Base-by-base conservation (phyloP, 1,140 invertebrate genomes). In the Vanessa atalanta region DNA sequence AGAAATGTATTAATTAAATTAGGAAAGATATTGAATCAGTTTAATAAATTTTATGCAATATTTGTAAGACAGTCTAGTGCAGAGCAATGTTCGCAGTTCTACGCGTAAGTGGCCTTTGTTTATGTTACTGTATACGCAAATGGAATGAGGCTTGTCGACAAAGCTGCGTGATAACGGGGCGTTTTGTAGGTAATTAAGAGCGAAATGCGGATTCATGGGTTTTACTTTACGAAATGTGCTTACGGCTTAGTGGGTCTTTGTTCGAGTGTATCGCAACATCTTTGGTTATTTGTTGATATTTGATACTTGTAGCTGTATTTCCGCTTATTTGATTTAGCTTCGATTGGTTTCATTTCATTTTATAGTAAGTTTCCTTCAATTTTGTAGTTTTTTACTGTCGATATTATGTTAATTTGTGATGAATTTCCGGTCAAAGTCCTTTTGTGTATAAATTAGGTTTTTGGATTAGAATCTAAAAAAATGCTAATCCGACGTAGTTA, bases 151-250 rank as follows among this genome's bases (percentile, higher is more conserved):
- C 78, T 85, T 79, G 83, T 83, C 79, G 77, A 83, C 82, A 81
- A 73, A 82, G 78, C 81, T 76, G 76, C 73, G 81, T 78, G 83
- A 87, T 90, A 92, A 90, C 87, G 85, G 82, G 84, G 85, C 76
- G 85, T 88, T 90, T 91, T 88, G 90, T 86, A 78, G 82, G 85
- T 88, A 91, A 92, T 92, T 91, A 91, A 90, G 86, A 87, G 78
- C 83, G 72, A 88, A 82, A 85, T 78, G 79, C 80, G 80, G 87
- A 75, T 75, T 87, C 83, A 83, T 77, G 55, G 77, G 81, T 79
- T n/a, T 73, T 70, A 73, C 77, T 73, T 72, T 76, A 61, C 74
- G 76, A 86, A 82, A 86, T 87, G 85, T 86, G 81, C 80, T 84
- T 82, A 87, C 84, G 65, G 65, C 47, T 60, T 67, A 48, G 53